A percentile compares a stretch with the other conserved stretches of the same genome.
phyloP scores from a whole-genome alignment of 2,113 vertebrate genomes.

The Patagioenas fasciata region DNA sequence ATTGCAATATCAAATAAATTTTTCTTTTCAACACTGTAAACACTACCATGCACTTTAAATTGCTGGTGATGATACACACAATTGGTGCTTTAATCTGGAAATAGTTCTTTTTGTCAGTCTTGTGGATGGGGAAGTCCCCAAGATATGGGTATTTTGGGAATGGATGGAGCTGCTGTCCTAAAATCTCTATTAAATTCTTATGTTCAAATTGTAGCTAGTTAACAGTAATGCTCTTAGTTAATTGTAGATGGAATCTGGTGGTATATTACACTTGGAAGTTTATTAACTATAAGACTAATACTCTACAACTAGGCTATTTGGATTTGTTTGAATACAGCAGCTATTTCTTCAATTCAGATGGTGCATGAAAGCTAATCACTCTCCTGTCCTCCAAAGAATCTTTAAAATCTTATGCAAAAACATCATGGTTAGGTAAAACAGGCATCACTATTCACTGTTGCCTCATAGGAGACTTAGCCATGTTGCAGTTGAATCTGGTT shows the following conservation, averaged over 20 bases:
- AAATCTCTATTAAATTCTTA: conserved; percentile 19
- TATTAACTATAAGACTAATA: conserved; percentile 42
- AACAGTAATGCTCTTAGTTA: conserved; percentile 6
- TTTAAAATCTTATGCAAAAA: conserved; percentile 25
- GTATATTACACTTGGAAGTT: conserved; percentile 30
- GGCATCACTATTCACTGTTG: not conserved
- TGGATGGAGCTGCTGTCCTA: not conserved
- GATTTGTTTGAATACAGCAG: conserved; percentile 49
- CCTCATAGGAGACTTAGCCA: not conserved
- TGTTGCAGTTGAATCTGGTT: not conserved
- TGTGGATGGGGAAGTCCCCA: not conserved
- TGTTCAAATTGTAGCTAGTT: not conserved
- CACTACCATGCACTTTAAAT: not conserved
- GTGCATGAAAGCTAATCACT: conserved; percentile 4
- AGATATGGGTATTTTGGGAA: not conserved
- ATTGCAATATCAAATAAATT: not conserved
- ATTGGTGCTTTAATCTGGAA: not conserved
- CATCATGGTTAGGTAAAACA: not conserved
- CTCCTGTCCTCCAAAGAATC: conserved; percentile 12
- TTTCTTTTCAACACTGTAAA: not conserved
- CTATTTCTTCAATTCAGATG: conserved; percentile 54
- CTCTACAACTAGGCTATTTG: conserved; percentile 19
- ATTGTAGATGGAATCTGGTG: conserved; percentile 45
- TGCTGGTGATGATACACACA: not conserved
- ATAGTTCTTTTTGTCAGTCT: not conserved